These are phyloP conservation scores for Cerastis rubricosa DNA, from an alignment of 2,888 invertebrate genomes.

Conservation along the genomic window DNA sequence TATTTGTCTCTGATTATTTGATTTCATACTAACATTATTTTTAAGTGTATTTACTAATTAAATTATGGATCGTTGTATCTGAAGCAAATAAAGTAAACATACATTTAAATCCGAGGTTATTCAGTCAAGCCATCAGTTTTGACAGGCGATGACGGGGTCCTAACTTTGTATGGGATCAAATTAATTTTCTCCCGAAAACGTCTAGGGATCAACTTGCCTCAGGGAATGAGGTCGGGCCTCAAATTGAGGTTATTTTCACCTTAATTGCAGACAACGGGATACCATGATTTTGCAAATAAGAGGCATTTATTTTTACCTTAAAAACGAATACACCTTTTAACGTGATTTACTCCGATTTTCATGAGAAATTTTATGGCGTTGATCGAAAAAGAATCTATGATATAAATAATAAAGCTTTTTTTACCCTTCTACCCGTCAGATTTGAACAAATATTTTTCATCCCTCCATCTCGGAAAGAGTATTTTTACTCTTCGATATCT, in stretches of 20 bases:
- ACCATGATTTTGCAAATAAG: slow-evolving; percentile 26
- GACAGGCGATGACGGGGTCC: slow-evolving; percentile 9
- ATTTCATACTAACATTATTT: too few relatives aligned
- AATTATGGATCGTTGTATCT: too few relatives aligned
- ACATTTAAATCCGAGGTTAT: slow-evolving; percentile 8
- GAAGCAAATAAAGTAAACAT: too few relatives aligned
- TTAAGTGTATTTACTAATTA: too few relatives aligned
- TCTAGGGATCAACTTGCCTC: slow-evolving; percentile 34
- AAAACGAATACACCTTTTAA: slow-evolving; percentile 2
- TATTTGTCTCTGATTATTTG: too few relatives aligned
- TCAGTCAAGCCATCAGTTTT: slow-evolving; percentile 23
- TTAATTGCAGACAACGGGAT: slow-evolving; percentile 36
- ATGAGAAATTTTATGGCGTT: not conserved
- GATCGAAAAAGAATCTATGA: not conserved
- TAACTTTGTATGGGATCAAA: slow-evolving; percentile 39
- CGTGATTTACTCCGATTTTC: not conserved
- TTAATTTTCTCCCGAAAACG: slow-evolving; percentile 54
- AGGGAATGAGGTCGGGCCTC: slow-evolving; percentile 32
- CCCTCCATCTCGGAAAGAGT: too few relatives aligned
- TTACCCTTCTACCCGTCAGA: not conserved
- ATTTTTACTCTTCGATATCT: too few relatives aligned
- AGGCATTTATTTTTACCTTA: slow-evolving; percentile 7
- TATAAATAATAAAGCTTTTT: not conserved
- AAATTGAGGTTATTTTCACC: slow-evolving; percentile 32
- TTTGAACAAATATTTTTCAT: not conserved